A percentile compares a stretch with the other conserved stretches of the same genome.
phyloP scores from a whole-genome alignment of 37 sponge, comb jelly and placozoan species.

The Diacarnus erythraeanus region DNA sequence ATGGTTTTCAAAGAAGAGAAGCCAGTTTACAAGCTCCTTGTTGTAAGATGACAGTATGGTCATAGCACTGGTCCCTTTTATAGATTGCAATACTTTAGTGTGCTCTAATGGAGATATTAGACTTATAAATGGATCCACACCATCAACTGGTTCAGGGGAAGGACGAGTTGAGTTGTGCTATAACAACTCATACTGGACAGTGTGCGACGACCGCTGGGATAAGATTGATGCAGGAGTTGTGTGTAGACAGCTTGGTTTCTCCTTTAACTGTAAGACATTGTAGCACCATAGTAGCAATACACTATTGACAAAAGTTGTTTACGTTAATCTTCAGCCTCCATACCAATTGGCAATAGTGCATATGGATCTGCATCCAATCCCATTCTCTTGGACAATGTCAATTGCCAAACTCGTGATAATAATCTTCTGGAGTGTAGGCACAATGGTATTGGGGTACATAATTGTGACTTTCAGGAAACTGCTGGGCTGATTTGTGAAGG shows the following conservation, averaged over 20 bases:
- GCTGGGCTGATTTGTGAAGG: slow-evolving; percentile 16
- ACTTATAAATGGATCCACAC: slow-evolving; percentile 12
- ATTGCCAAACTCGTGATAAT: neutral
- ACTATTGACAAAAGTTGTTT: neutral
- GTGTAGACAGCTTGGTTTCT: slow-evolving; percentile 7
- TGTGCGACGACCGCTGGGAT: slow-evolving; percentile 5
- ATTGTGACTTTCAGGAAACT: neutral
- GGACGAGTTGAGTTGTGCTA: slow-evolving; percentile 30
- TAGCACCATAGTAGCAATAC: no score
- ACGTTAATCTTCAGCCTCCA: neutral
- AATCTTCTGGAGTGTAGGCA: neutral
- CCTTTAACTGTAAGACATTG: neutral
- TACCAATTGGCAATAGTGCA: neutral
- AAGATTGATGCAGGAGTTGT: neutral
- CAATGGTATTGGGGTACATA: neutral
- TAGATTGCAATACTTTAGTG: neutral
- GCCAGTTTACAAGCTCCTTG: neutral
- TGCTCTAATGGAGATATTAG: slow-evolving; percentile 13
- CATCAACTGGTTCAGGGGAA: neutral
- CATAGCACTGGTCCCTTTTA: neutral
- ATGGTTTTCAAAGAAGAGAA: neutral
- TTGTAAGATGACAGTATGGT: neutral
- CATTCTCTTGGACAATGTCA: slow-evolving; percentile 9
- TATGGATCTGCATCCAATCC: neutral
- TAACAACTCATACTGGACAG: neutral